Percentiles rank a stretch among this genome's conserved stretches.
Evolutionary conservation across 1,140 invertebrate genomes (phyloP).

Genomic region (Capitella teleta): DNA sequence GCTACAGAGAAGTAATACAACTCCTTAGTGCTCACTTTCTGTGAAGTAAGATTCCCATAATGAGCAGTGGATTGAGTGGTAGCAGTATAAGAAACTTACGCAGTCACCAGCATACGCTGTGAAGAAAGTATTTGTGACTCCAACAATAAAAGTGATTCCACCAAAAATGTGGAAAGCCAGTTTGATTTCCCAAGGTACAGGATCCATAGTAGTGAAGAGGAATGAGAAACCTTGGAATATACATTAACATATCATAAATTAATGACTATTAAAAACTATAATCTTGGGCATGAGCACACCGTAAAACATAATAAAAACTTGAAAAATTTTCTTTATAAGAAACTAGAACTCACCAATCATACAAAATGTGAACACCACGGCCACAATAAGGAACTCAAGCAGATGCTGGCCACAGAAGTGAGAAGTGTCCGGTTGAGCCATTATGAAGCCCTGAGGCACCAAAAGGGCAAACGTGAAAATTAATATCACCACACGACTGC

Average conservation of each 20-base stretch:
- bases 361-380: constrained; percentile 23
- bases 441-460: constrained; percentile 21
- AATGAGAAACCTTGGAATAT: constrained; percentile 23
- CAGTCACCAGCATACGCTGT: constrained; percentile 19
- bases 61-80: too few relatives aligned
- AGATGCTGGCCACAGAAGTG: constrained; percentile 22
- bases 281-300: neutral
- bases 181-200: constrained; percentile 23
- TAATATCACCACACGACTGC: constrained; percentile 18
- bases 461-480: constrained; percentile 16
- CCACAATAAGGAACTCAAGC: constrained; percentile 22
- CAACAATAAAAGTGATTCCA: constrained; percentile 17
- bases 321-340: neutral
- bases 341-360: constrained; percentile 18
- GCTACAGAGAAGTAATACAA: constrained; percentile 20
- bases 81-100: too few relatives aligned
- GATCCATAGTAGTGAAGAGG: constrained; percentile 27
- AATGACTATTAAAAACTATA: too few relatives aligned
- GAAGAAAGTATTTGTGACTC: constrained; percentile 15
- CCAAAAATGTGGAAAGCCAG: constrained; percentile 27
- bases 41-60: too few relatives aligned
- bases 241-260: constrained; percentile 2
- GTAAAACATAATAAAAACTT: neutral
- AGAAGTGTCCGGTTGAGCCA: constrained; percentile 16
- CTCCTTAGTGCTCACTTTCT: constrained; percentile 17